phyloP scores from a whole-genome alignment of 2,888 invertebrate species.

The Aporophyla nigra region DNA sequence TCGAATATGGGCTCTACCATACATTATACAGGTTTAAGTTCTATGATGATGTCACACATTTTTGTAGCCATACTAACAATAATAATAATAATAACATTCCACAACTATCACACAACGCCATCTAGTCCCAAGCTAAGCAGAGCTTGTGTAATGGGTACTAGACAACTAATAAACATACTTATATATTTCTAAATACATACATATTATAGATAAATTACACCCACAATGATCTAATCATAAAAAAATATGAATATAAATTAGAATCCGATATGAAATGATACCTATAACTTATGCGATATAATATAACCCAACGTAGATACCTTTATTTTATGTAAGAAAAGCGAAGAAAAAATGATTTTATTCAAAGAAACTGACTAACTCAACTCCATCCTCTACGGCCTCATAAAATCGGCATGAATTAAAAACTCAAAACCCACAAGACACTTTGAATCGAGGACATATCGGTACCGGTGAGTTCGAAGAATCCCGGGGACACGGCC shows the following conservation, averaged over 20 bases:
- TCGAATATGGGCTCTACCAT: background rate
- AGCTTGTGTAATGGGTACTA: too few relatives aligned
- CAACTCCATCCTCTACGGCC: background rate
- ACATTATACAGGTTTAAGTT: slow-evolving; percentile 20
- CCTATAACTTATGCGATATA: background rate
- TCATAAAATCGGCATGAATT: slow-evolving; percentile 43
- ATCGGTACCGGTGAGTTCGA: slow-evolving; percentile 56
- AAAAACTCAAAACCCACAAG: slow-evolving; percentile 22
- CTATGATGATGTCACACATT: slow-evolving; percentile 31
- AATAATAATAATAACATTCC: too few relatives aligned
- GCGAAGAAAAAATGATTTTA: too few relatives aligned
- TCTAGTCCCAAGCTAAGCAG: too few relatives aligned
- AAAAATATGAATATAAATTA: background rate
- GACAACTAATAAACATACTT: too few relatives aligned
- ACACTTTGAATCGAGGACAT: slow-evolving; percentile 56
- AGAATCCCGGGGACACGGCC: slow-evolving; percentile 44
- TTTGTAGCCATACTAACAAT: background rate
- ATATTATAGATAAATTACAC: too few relatives aligned
- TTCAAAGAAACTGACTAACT: background rate
- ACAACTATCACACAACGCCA: too few relatives aligned
- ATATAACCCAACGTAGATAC: too few relatives aligned
- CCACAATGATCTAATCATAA: slow-evolving; percentile 4
- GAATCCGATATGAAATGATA: background rate
- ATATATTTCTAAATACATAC: too few relatives aligned
- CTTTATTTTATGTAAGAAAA: background rate